These are phyloP conservation scores for Tortrix viridana DNA, from an alignment of 2,888 invertebrate species.

Conservation along the genomic window DNA sequence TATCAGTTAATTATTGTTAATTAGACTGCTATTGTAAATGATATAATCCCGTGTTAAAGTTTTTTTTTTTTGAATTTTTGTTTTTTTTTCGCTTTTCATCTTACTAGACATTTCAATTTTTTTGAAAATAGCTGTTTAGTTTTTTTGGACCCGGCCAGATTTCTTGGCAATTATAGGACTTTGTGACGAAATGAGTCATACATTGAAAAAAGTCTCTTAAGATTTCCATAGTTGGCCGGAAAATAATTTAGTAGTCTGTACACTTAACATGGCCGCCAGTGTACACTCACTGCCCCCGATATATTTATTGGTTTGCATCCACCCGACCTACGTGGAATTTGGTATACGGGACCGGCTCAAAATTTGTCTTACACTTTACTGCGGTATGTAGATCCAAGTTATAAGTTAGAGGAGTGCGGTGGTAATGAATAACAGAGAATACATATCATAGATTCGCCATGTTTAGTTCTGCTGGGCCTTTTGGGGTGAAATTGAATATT, in stretches of 20 bases:
- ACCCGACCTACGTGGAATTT: slow-evolving; percentile 63
- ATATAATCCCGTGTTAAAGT: no score
- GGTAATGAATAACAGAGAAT: slow-evolving; percentile 26
- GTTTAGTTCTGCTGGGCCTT: neutral
- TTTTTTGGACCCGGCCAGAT: no score
- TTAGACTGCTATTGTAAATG: no score
- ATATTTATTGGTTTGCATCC: slow-evolving; percentile 77
- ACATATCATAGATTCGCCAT: slow-evolving; percentile 15
- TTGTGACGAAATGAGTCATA: no score
- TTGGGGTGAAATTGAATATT: neutral
- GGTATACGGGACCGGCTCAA: slow-evolving; percentile 55
- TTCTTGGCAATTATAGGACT: no score
- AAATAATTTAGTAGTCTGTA: neutral
- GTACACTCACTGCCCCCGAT: slow-evolving; percentile 60
- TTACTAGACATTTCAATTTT: no score
- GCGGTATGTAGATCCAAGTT: slow-evolving; percentile 59
- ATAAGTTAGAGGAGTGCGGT: slow-evolving; percentile 27
- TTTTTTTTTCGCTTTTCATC: no score
- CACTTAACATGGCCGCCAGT: slow-evolving; percentile 43
- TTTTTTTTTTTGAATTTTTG: no score
- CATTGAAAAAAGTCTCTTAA: no score
- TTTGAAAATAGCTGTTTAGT: no score
- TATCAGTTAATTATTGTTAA: no score
- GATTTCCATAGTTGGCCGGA: no score
- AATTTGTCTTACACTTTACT: slow-evolving; percentile 75